These are phyloP conservation scores for Anoplius nigerrimus DNA, from an alignment of 2,888 invertebrate species.

Conservation along the genomic window DNA sequence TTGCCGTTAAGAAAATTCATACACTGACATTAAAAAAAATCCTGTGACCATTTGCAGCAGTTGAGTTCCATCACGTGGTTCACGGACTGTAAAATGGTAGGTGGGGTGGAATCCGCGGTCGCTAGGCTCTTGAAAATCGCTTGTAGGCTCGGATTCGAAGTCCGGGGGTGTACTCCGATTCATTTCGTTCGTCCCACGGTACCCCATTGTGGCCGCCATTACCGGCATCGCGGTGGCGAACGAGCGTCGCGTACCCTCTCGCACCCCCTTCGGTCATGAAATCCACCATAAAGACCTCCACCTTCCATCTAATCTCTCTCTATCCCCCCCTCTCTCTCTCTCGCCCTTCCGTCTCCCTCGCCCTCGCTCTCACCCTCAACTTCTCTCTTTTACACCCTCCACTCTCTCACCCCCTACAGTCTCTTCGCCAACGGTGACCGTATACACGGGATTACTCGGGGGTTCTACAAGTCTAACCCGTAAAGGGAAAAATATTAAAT, in stretches of 20 bases:
- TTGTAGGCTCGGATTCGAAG: slow-evolving; percentile 1
- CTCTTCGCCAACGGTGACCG: not conserved
- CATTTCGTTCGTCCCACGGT: slow-evolving; percentile 1
- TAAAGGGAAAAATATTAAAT: slow-evolving; percentile 10
- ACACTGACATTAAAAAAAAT: too few relatives aligned
- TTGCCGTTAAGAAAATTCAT: too few relatives aligned
- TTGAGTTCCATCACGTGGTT: too few relatives aligned
- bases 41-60: too few relatives aligned
- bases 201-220: slow-evolving; percentile 3
- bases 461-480: slow-evolving; percentile 1
- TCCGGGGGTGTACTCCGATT: not conserved
- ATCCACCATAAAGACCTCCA: slow-evolving; percentile 5
- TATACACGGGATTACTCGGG: slow-evolving; percentile 8
- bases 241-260: slow-evolving; percentile 6
- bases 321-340: not conserved
- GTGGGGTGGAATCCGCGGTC: not conserved
- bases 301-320: slow-evolving; percentile 1
- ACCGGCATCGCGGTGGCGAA: not conserved
- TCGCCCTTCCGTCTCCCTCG: not conserved
- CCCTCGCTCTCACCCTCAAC: not conserved
- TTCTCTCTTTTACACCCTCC: slow-evolving; percentile 1
- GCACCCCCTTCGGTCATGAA: slow-evolving; percentile 8
- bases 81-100: not conserved
- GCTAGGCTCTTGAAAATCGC: not conserved
- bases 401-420: not conserved